These are phyloP conservation scores for human DNA, from an alignment of 2,113 vertebrate species.

Conservation along the genomic window DNA sequence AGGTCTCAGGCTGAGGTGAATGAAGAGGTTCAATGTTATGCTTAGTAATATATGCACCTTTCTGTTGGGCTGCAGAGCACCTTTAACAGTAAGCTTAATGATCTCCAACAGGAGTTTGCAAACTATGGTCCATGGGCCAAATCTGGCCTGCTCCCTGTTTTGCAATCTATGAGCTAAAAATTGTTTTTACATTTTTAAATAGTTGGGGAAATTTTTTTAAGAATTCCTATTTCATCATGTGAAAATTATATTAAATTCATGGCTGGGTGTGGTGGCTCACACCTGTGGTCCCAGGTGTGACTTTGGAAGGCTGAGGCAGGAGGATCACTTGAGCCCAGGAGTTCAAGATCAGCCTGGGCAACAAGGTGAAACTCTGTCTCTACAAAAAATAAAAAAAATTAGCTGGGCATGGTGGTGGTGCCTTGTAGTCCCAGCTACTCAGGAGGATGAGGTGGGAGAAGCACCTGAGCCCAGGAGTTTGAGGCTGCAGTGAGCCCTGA, in stretches of 20 bases:
- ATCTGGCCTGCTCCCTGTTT: background rate
- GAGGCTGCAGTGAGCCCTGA: too few relatives aligned
- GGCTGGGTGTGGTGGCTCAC: too few relatives aligned
- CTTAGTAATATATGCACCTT: background rate
- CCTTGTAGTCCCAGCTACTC: too few relatives aligned
- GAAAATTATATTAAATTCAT: background rate
- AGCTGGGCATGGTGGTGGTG: too few relatives aligned
- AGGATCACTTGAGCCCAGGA: too few relatives aligned
- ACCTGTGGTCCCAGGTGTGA: too few relatives aligned
- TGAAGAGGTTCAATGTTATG: background rate
- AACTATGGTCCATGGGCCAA: background rate
- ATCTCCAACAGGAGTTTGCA: background rate
- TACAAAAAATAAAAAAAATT: too few relatives aligned
- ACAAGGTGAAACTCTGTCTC: too few relatives aligned
- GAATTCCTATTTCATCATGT: constrained; percentile 7
- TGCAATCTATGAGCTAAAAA: background rate
- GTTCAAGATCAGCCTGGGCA: too few relatives aligned
- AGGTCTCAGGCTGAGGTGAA: background rate
- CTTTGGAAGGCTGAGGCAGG: too few relatives aligned
- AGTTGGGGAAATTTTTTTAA: background rate
- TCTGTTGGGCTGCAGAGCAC: background rate
- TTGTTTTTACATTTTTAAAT: constrained; percentile 11
- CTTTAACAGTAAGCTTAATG: background rate
- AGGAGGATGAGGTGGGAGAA: too few relatives aligned
- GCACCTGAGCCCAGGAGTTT: too few relatives aligned